These are phyloP conservation scores for Paramormyrops hopkinsi DNA, from an alignment of 2,797 vertebrate genomes.

Conservation along the genomic window DNA sequence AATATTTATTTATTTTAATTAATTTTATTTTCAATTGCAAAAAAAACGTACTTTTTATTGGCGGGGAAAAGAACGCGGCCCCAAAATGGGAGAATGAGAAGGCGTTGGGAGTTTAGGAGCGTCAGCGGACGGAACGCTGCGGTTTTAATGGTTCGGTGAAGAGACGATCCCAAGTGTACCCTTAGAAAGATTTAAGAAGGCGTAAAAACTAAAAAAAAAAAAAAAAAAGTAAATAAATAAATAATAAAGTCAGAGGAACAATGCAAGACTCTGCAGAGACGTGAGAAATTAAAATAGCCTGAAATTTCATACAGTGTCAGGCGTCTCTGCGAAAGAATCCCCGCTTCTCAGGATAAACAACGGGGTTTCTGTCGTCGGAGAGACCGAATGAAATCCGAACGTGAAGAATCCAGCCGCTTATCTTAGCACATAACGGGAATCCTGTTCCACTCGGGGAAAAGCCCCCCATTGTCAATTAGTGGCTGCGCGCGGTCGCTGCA, in stretches of 20 bases:
- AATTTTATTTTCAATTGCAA: conserved; percentile 62
- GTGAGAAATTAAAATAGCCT: conserved; percentile 38
- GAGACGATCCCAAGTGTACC: conserved; percentile 39
- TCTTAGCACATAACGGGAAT: not conserved
- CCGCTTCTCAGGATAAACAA: conserved; percentile 22
- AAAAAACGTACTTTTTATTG: conserved; percentile 56
- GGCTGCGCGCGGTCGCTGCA: not conserved
- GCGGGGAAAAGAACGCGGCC: conserved; percentile 55
- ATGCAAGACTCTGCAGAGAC: conserved; percentile 10
- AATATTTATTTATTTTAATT: conserved; percentile 47
- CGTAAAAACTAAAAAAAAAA: conserved; percentile 10
- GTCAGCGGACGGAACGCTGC: conserved; percentile 52
- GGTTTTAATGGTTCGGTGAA: conserved; percentile 56
- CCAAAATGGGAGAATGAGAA: conserved; percentile 63
- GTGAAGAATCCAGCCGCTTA: not conserved
- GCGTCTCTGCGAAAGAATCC: conserved; percentile 27
- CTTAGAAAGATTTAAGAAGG: conserved; percentile 23
- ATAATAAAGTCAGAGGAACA: not conserved
- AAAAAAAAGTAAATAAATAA: conserved; percentile 15
- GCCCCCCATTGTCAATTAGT: conserved; percentile 1
- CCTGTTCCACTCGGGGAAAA: not conserved
- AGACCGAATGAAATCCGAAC: conserved; percentile 6
- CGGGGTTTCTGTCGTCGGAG: conserved; percentile 7
- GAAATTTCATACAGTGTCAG: conserved; percentile 41
- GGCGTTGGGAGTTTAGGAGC: conserved; percentile 60